Evolutionary conservation across 2,888 invertebrate genomes (phyloP), one percentile per base, ranked within the genome.

Genomic region (Bembecia ichneumoniformis): DNA sequence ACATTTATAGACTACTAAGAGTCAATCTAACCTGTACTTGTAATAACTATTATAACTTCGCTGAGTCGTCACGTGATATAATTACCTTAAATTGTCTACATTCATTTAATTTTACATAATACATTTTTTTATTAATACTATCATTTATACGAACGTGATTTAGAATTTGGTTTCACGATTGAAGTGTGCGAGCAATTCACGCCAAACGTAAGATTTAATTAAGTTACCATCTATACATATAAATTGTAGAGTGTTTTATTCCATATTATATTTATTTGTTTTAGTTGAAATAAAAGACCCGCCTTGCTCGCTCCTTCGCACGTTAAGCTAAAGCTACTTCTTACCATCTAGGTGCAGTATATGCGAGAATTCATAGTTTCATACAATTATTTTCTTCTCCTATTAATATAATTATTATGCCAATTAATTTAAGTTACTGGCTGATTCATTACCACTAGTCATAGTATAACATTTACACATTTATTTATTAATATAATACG

Each of bases 81-180:
- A 62, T 66, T 63, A 64, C 60, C 66, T 72, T 74, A 71, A 48
- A 58, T 62, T 67, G 43, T 64, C 70, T 74, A 74, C 60, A 58
- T 67, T 67, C 66, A 65, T 68, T 74, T 71, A 73, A 58, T 68
- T 58, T 40, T 62, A 66, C 67, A 71, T 68, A 71, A 75, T 71
- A 70, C 11, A 61, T 69, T 69, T 71, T 51, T 70, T 72, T 66
- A 62, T 69, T 72, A 68, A 71, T 58, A 49, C 73, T 80, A 77
- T 55, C 54, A 62, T 71, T 79, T 72, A 75, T 72, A 76, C 75
- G 70, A 76, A 74, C 70, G 81, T 81, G 77, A 83, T 84, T 84
- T 84, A 84, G 84, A 84, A 84, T 86, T 83, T 86, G 79, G 82
- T 83, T 84, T 76, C 77, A 63, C 74, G 66, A 51, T 57, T 57